Conservation (phyloP, 1,140 invertebrate species). For the Battus philenor region DNA sequence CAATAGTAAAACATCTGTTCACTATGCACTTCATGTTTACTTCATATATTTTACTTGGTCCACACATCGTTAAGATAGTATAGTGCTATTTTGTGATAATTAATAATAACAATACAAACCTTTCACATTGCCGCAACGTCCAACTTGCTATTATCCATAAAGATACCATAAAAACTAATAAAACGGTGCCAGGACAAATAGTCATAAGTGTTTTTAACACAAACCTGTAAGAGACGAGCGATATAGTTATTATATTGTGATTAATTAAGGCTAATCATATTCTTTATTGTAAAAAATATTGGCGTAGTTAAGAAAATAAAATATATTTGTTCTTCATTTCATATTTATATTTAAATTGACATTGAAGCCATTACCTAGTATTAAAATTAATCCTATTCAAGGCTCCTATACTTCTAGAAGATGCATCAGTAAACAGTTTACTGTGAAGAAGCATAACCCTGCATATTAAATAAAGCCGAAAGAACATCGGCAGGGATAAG, state of each 20-base stretch:
- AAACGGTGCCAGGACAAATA: slow-evolving; percentile 98
- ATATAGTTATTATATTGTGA: too few species aligned
- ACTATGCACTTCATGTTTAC: too few species aligned
- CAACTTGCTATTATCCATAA: slow-evolving; percentile 99
- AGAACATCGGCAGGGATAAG: slow-evolving; percentile 99
- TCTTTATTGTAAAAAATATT: too few species aligned
- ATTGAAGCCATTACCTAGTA: slow-evolving; percentile 80
- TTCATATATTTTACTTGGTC: too few species aligned
- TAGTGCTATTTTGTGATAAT: slow-evolving; percentile 14
- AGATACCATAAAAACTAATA: slow-evolving; percentile 98
- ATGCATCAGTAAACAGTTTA: slow-evolving; percentile 99
- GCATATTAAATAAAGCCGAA: slow-evolving; percentile 98
- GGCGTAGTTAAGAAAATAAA: too few species aligned
- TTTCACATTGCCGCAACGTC: slow-evolving; percentile 98
- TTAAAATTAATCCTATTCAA: slow-evolving; percentile 99
- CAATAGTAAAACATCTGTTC: too few species aligned
- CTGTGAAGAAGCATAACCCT: slow-evolving; percentile 99
- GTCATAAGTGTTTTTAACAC: slow-evolving; percentile 99
- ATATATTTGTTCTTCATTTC: too few species aligned
- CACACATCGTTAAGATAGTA: slow-evolving; percentile 15
- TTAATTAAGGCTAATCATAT: too few species aligned
- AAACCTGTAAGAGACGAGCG: slow-evolving; percentile 83
- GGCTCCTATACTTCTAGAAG: slow-evolving; percentile 94
- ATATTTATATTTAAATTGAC: slow-evolving; percentile 2
- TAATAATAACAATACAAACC: slow-evolving; percentile 80